Base-by-base conservation (phyloP, 2,888 invertebrate species). In the Volucella bombylans region DNA sequence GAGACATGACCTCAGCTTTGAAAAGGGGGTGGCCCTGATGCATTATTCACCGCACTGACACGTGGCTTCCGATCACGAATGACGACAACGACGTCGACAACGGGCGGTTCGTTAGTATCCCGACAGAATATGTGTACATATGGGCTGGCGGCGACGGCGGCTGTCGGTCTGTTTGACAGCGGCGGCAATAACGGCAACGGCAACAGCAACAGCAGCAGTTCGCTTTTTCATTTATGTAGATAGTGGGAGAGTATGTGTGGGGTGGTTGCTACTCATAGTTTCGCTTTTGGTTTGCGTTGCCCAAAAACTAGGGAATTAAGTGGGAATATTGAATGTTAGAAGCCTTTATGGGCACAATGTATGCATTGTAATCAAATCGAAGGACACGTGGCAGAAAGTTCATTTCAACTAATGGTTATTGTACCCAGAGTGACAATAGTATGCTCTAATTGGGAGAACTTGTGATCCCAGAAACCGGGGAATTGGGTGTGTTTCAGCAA, bases 1-100 rank as follows among this genome's bases (percentile, higher is more conserved):
- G 83, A 52, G 81, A 81, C 85, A 85, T 85, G 85, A 85, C 80
- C 85, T 77, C 81, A 76, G 62, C 49, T 72, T 62, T 50, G 50
- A 49, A 76, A 76, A 79, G 85, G 85, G 85, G 85, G 68, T 85
- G 72, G 85, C 74, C 85, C 80, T 85, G 76, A 80, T 85, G 81
- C 76, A 85, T 85, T 77, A 85, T 85, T 85, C 85, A 85, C 85
- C 85, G 55, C 85, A 72, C 38, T 81, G 81, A 76, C 85, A 85
- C 85, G 85, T 85, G 85, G 85, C 85, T 80, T 85, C 77, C 81
- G 85, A 85, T 85, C 85, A 85, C 85, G 85, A 85, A 85, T 68
- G 55, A 81, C 83, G n/a, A 59, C 64, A 39, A 31, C 67, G 52
- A n/a, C 57, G 47, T n/a, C 77, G 49, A 8, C 55, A 18, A 62